Conservation (phyloP, 2,113 vertebrate genomes). For the Mustela lutreola region DNA sequence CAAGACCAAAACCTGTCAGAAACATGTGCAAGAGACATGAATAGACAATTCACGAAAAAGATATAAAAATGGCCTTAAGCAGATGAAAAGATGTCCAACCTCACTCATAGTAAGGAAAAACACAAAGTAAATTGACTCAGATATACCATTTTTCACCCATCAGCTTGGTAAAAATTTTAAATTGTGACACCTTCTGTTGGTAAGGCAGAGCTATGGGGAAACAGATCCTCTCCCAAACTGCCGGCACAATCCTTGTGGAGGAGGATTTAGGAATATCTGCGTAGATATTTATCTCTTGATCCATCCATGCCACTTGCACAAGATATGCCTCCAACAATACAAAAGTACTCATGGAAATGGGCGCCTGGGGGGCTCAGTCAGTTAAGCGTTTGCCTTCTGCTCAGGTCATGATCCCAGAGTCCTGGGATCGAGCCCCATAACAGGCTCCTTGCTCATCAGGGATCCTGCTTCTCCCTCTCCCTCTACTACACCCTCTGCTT, state of each 20-base stretch:
- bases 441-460: too few species aligned
- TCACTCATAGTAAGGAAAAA: not conserved
- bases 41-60: not conserved
- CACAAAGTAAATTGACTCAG: not conserved
- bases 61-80: not conserved
- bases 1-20: not conserved
- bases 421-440: too few species aligned
- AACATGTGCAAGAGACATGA: not conserved
- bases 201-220: not conserved
- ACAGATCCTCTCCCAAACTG: not conserved
- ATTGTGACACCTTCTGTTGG: not conserved
- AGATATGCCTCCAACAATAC: not conserved
- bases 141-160: not conserved
- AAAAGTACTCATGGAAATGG: not conserved
- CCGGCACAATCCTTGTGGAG: not conserved
- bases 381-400: too few species aligned
- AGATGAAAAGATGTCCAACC: not conserved
- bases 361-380: too few species aligned
- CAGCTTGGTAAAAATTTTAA: not conserved
- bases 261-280: not conserved
- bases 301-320: not conserved
- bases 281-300: not conserved
- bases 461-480: too few species aligned
- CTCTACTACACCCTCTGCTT: too few species aligned
- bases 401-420: too few species aligned